These are phyloP conservation scores for Microplitis demolitor DNA, from an alignment of 1,140 invertebrate species.

Conservation along the genomic window DNA sequence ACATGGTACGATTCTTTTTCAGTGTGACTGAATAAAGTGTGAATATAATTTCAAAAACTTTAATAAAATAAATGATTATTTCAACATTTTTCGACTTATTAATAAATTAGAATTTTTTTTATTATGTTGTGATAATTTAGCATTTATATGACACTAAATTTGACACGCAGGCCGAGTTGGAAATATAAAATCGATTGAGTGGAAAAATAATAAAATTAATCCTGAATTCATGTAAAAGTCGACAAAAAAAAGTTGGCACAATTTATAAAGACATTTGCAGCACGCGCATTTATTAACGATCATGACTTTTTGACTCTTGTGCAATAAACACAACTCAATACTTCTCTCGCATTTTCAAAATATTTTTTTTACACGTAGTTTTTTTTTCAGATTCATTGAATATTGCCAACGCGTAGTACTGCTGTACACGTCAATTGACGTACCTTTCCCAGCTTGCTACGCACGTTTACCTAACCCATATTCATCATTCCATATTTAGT, in stretches of 20 bases:
- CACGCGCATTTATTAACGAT: conserved; percentile 47
- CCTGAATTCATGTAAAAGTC: too few relatives aligned
- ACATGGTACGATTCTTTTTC: not conserved
- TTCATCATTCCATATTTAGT: not conserved
- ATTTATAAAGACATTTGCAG: conserved; percentile 42
- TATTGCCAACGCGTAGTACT: conserved; percentile 29
- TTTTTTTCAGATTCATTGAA: conserved; percentile 30
- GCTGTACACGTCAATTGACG: conserved; percentile 15
- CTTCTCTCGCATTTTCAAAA: not conserved
- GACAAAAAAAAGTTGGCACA: conserved; percentile 8
- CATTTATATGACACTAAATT: too few relatives aligned
- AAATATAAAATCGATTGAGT: too few relatives aligned
- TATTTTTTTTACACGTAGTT: not conserved
- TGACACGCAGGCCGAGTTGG: too few relatives aligned
- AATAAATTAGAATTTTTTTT: too few relatives aligned
- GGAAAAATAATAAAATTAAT: too few relatives aligned
- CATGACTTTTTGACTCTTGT: conserved; percentile 28
- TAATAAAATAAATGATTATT: not conserved
- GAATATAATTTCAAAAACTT: not conserved
- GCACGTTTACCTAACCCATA: not conserved
- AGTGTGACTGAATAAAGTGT: not conserved
- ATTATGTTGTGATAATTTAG: too few relatives aligned
- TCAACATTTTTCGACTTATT: too few relatives aligned
- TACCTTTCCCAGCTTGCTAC: not conserved
- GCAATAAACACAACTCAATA: conserved; percentile 9